Base-by-base conservation (phyloP, 2,797 vertebrate genomes). In the Sus cebifrons region DNA sequence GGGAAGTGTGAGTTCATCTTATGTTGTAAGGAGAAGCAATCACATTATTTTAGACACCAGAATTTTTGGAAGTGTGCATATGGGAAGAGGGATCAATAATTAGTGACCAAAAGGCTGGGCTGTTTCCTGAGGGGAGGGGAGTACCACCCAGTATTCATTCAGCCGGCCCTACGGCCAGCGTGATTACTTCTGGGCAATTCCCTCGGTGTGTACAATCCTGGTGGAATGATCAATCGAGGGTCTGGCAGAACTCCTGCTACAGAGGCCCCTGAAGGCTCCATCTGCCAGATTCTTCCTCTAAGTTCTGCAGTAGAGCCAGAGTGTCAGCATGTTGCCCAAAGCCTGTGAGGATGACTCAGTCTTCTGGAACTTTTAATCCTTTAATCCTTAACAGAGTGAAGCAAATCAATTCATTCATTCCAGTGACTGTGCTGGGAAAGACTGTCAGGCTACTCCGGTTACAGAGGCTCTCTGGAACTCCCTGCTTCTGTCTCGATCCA, bases 301-400 rank as follows among this genome's bases (percentile, higher is more conserved):
- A 96, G 94, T 96, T 95, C 83, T 92, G 92, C 96, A 88, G 13
- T 5, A 77, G 92, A 96, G 95, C 95, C 92, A 95, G 74, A 77
- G 94, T 96, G 92, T 95, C 96, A 94, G 97, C 88, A 81, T 86
- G 92, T 96, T 86, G 96, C 78, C 86, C 83, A 40, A 96, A 96
- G 84, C 92, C 95, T 95, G 90, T 88, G 90, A 95, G 96, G 64
- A 67, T 98, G 96, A 98, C 92, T 98, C 97, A 97, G 71, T 96
- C 92, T 97, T 92, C 92, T 86, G 92, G 96, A 98, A 97, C 85
- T 96, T 98, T 96, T 96, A 96, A 97, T 97, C 96, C 89, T 97
- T 98, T 97, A 96, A 97, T 98, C 94, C 96, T 96, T 82, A 97
- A 92, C 1, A 0, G 92, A 95, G 90, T 91, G 86, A 91, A 96